Conservation (phyloP, 2,888 invertebrate genomes). For the Drosophila birchii region DNA sequence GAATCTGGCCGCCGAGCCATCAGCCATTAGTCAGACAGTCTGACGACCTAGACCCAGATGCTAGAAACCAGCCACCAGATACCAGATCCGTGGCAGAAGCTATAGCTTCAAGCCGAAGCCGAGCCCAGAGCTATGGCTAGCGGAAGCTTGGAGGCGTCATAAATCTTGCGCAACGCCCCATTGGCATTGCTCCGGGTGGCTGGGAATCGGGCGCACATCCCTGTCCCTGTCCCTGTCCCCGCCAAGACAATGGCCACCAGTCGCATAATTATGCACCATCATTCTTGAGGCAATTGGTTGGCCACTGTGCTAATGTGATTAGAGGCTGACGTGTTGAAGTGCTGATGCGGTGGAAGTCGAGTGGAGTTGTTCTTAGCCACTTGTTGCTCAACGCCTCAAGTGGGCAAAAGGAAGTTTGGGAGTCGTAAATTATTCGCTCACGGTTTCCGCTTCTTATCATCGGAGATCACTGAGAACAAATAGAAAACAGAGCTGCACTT, state of each 20-base stretch:
- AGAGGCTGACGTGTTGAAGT: constrained; percentile 51
- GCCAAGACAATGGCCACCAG: constrained; percentile 59
- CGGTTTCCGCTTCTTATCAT: constrained; percentile 62
- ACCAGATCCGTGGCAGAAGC: constrained; percentile 23
- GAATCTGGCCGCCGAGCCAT: constrained; percentile 46
- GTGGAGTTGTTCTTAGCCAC: constrained; percentile 55
- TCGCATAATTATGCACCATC: constrained; percentile 61
- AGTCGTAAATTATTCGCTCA: constrained; percentile 61
- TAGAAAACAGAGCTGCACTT: constrained; percentile 16
- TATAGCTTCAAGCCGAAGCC: neutral
- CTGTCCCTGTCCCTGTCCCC: constrained; percentile 30
- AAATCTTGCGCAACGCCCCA: constrained; percentile 77
- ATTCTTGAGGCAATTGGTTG: constrained; percentile 68
- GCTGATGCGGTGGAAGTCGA: constrained; percentile 21
- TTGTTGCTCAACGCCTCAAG: constrained; percentile 66
- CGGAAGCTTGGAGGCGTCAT: constrained; percentile 73
- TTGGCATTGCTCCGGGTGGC: constrained; percentile 56
- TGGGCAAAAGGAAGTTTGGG: constrained; percentile 49
- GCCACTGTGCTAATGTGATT: constrained; percentile 76
- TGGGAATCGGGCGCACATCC: constrained; percentile 51
- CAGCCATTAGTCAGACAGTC: constrained; percentile 45
- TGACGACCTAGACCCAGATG: constrained; percentile 74
- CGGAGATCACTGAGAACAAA: constrained; percentile 34
- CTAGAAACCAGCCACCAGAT: constrained; percentile 5
- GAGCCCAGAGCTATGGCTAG: constrained; percentile 46